A percentile compares a stretch with the other conserved stretches of the same genome.
Conservation (phyloP, 2,797 vertebrate genomes). For the Muscicapa striata region DNA sequence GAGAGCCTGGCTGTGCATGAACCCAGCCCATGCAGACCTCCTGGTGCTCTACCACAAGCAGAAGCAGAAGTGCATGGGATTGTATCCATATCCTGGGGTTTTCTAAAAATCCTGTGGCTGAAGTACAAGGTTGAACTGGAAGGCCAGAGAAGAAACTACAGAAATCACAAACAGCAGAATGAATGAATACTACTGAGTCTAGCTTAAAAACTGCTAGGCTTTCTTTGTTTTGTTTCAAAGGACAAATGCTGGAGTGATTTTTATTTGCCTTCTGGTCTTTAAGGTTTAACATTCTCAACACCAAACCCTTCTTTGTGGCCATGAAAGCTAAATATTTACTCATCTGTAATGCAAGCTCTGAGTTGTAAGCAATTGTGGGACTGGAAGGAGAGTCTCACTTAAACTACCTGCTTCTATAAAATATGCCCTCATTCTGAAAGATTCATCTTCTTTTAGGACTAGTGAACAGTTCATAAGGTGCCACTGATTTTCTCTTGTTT, state of each 20-base stretch:
- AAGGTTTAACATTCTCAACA: neutral
- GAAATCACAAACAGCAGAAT: neutral
- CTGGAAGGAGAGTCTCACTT: neutral
- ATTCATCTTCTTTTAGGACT: neutral
- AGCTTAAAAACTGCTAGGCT: slow-evolving; percentile 26
- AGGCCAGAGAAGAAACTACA: neutral
- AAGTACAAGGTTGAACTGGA: neutral
- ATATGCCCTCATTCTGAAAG: neutral
- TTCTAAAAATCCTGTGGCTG: neutral
- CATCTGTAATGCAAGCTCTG: neutral
- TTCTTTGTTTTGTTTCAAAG: slow-evolving; percentile 52
- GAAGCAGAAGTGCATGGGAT: neutral
- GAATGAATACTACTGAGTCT: neutral
- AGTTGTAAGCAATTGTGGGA: neutral
- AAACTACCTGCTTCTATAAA: neutral
- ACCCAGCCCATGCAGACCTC: neutral
- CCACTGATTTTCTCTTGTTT: neutral
- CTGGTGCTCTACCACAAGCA: neutral
- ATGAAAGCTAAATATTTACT: slow-evolving; percentile 61
- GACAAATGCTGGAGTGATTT: neutral
- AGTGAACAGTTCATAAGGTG: neutral
- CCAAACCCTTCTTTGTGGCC: neutral
- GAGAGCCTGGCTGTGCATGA: neutral
- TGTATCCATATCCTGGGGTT: neutral
- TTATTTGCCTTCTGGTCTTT: slow-evolving; percentile 28